Percentiles rank a stretch among this genome's conserved stretches.
These are phyloP conservation scores for Melikaiella ostensackeni DNA, from an alignment of 2,888 invertebrate species.

Conservation along the genomic window DNA sequence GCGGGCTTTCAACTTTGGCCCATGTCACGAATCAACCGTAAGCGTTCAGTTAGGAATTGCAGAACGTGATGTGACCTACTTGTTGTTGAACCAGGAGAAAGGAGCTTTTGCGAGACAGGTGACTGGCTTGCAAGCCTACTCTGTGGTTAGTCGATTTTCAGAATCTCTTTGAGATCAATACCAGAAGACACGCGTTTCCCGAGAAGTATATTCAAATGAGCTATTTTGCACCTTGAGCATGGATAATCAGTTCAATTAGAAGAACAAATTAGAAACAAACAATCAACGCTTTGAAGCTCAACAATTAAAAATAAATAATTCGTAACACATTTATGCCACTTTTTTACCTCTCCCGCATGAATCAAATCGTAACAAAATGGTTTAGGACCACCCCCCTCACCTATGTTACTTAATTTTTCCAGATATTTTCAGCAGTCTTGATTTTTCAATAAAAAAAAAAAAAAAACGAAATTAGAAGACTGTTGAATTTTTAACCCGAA, in stretches of 20 bases:
- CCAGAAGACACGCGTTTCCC: conserved; percentile 16
- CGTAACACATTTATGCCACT: too few species aligned
- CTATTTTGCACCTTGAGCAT: not conserved
- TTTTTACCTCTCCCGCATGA: too few species aligned
- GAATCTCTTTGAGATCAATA: conserved; percentile 28
- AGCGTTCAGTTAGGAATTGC: conserved; percentile 36
- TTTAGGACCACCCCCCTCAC: too few species aligned
- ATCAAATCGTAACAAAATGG: too few species aligned
- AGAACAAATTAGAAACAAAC: not conserved
- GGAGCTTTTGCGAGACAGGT: conserved; percentile 32
- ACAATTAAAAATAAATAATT: too few species aligned
- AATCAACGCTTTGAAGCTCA: too few species aligned
- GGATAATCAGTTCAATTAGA: not conserved
- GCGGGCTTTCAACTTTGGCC: conserved; percentile 38
- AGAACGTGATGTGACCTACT: conserved; percentile 39
- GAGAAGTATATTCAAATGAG: conserved; percentile 1
- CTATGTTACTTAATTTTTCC: too few species aligned
- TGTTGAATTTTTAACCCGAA: too few species aligned
- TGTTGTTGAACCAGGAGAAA: conserved; percentile 12
- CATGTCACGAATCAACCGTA: conserved; percentile 35
- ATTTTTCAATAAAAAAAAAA: too few species aligned
- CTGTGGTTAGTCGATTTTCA: conserved; percentile 34
- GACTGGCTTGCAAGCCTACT: conserved; percentile 14
- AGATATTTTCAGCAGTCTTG: too few species aligned
- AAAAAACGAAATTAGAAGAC: too few species aligned